Base-by-base conservation (phyloP, 1,140 invertebrate genomes). In the Hyles euphorbiae region DNA sequence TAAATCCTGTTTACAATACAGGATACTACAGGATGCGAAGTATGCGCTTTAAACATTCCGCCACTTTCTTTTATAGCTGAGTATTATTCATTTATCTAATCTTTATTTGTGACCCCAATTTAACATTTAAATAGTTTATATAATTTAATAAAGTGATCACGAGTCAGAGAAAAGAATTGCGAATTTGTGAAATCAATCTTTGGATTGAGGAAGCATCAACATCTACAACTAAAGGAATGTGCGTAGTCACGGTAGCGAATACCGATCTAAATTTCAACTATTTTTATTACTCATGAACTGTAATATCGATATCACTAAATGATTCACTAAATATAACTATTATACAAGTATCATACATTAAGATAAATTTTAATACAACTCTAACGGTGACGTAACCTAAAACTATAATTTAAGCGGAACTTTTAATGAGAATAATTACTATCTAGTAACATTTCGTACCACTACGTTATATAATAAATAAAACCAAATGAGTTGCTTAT, bases 381-480 rank as follows among this genome's bases (percentile, higher is more conserved):
- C 70, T 79, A 75, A 60, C 55, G 47, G 63, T 62, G 67, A 58
- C 54, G 53, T 67, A 63, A 60, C 65, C 68, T 50, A 61, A 53
- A 48, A 65, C 51, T 68, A 67, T 69, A 70, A 68, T 74, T 67
- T 72, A 65, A 72, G 67, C 69, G 70, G 71, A 74, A 68, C 65
- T 72, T 71, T 70, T 68, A 66, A 58, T 74, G 63, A 74, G 72
- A 77, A 48, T 69, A 69, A 57, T 61, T 76, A 65, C 63, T 69
- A 72, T 63, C 65, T 68, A 67, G 61, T 70, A 72, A 66, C 65
- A 69, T 69, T 67, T 48, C 60, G 65, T 68, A 67, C 58, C 66
- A 58, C 70, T 74, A 74, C 55, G 49, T 55, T 72, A 76, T 72
- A 70, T 68, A 82, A 81, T 84, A 85, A 83, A 85, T 82, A 78